A percentile compares a stretch with the other conserved stretches of the same genome.
phyloP scores from a whole-genome alignment of 2,888 invertebrate genomes.

The Asteroscopus sphinx region DNA sequence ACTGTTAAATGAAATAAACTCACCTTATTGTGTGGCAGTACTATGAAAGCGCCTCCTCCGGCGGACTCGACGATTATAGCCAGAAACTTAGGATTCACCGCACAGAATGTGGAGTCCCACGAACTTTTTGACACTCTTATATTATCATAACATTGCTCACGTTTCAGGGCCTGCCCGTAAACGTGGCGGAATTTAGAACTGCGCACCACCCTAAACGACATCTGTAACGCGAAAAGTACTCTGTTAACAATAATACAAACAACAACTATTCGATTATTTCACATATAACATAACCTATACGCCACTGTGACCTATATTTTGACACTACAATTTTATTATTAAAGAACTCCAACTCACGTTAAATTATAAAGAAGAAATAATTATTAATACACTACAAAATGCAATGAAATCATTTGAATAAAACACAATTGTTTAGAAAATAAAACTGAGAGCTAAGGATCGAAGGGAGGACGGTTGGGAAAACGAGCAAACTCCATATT shows the following conservation, averaged over 20 bases:
- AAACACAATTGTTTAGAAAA: constrained; percentile 79
- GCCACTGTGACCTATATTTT: constrained; percentile 87
- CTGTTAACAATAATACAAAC: constrained; percentile 79
- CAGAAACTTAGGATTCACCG: constrained; percentile 99
- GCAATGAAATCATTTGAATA: constrained; percentile 88
- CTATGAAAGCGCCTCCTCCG: constrained; percentile 98
- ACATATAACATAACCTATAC: constrained; percentile 87
- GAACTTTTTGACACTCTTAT: constrained; percentile 99
- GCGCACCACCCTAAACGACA: constrained; percentile 99
- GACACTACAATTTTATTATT: constrained; percentile 78
- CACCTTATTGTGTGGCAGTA: constrained; percentile 97
- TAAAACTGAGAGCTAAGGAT: constrained; percentile 88
- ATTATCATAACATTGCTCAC: constrained; percentile 99
- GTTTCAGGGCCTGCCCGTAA: constrained; percentile 96
- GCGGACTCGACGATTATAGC: constrained; percentile 99
- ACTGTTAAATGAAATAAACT: constrained; percentile 62
- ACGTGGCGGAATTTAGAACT: constrained; percentile 99
- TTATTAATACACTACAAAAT: constrained; percentile 81
- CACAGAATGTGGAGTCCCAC: constrained; percentile 99
- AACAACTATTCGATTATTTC: constrained; percentile 75
- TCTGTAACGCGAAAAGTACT: constrained; percentile 88
- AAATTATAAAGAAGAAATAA: constrained; percentile 76
- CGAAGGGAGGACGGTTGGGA: constrained; percentile 90
- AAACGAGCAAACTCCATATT: constrained; percentile 92
- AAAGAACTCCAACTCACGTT: constrained; percentile 83